Evolutionary conservation across 2,888 invertebrate genomes (phyloP).

Genomic region (Cryptophagus acutangulus): DNA sequence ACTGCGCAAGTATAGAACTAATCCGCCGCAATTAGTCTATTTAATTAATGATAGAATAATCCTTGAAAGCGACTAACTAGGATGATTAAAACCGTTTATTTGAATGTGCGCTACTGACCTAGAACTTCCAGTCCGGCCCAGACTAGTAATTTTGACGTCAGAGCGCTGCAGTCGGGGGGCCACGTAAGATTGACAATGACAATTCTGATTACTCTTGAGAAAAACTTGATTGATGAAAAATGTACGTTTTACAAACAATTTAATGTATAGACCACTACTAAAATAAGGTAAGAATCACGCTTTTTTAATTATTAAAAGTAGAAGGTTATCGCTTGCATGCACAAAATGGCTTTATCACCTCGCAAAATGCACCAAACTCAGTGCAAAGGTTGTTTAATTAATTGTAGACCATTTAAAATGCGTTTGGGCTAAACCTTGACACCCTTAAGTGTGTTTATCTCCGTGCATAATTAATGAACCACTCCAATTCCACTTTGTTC

Average conservation of each 20-base stretch:
- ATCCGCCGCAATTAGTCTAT: not conserved
- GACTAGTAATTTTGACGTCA: conserved; percentile 5
- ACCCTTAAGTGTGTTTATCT: not conserved
- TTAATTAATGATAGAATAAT: conserved; percentile 4
- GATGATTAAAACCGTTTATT: not conserved
- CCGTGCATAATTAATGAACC: not conserved
- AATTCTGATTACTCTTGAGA: conserved; percentile 26
- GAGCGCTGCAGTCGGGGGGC: conserved; percentile 32
- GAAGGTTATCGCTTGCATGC: not conserved
- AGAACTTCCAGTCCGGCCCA: not conserved
- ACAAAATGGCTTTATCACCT: not conserved
- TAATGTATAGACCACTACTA: no score
- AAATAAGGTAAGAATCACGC: not conserved
- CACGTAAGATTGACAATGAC: conserved; percentile 47
- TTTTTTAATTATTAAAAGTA: not conserved
- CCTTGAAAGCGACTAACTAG: no score
- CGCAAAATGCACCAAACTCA: conserved; percentile 1
- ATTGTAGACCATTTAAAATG: not conserved
- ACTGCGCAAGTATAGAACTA: no score
- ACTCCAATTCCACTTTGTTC: not conserved
- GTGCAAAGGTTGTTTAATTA: conserved; percentile 2
- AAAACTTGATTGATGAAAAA: conserved; percentile 3
- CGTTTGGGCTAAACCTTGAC: not conserved
- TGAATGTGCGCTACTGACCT: conserved; percentile 8
- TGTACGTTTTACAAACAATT: not conserved